Base-by-base conservation (phyloP, 1,140 invertebrate species). In the Drosophila biarmipes region DNA sequence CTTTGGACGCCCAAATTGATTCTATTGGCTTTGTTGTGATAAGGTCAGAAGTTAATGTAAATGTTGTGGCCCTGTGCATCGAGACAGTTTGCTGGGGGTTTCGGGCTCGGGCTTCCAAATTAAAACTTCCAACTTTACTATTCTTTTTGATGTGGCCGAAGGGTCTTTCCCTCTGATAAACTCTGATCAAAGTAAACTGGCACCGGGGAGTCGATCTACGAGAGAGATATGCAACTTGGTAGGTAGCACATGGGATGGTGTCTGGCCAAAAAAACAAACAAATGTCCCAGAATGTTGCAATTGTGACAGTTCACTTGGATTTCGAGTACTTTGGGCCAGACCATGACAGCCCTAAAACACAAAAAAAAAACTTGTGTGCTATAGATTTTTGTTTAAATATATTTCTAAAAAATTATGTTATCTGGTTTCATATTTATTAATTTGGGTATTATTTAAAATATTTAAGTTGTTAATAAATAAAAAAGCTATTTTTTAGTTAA, bases 11-110 rank as follows among this genome's bases (percentile, higher is more conserved):
- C 57, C 56, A 78, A 86, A 87, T 86, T 86, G 81, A 86, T 86
- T 86, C 78, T 74, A 86, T 87, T 86, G 82, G 78, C 78, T 87
- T 72, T 86, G 78, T 86, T 86, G 78, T 78, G 81, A 86, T 87
- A 87, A 81, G 81, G 78, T 86, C 82, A 78, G 71, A 86, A 87
- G 81, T 86, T 87, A 87, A 86, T 87, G 78, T 87, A 86, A 86
- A 87, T 86, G 82, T 86, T 86, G 78, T 87, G 81, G 81, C 78
- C 76, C 54, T 55, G 71, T 43, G 62, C 63, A 78, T 54, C 57
- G 81, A 86, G 68, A 86, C 81, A 81, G 78, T 64, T 80, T 80
- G 52, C 67, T 53, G 52, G 46, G 57, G 38, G 46, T 48, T 69
- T 74, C 54, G 57, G 45, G 42, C 59, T 74, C 54, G 57, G 45